Base-by-base conservation (phyloP, 2,113 vertebrate genomes). In the Apteryx owenii region DNA sequence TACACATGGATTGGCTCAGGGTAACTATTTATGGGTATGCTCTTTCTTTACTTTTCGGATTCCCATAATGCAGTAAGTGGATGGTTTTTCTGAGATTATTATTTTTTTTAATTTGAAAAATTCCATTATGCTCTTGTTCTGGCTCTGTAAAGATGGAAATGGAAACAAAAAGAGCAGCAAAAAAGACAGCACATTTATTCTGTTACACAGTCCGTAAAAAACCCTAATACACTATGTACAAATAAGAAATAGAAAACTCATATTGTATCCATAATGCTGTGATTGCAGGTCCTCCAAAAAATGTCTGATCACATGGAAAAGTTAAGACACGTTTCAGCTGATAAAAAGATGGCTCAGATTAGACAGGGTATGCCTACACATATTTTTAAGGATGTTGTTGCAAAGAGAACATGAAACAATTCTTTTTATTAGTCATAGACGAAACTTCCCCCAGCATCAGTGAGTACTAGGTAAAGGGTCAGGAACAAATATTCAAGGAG, bases 351-450 rank as follows among this genome's bases (percentile, higher is more conserved):
- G 25, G 42, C 83, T 81, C 77, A 84, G 73, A 92, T 72, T 79
- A 81, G 46, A 65, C 51, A 90, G 10, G 68, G 14, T 79, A 84
- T 95, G 42, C n/a, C 72, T 77, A 83, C 36, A 93, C 71, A 33
- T 81, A 92, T 61, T 90, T 94, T 88, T 86, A 31, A 68, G 42
- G n/a, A 90, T 89, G 85, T 72, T 83, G 40, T 56, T 58, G 54
- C 28, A 92, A 88, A 81, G 71, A 76, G 40, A 90, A 72, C 17
- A 71, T 3, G 21, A 90, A 81, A 48, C n/a, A 89, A 79, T 94
- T 91, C 77, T 58, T 79, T 58, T 83, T 69, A 94, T 88, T 92
- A 95, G 42, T 94, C 83, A 86, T 3, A 87, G 42, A 53, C 38
- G 90, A 89, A 93, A 81, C 8, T 71, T 3, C 8, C 29, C 38